These are phyloP conservation scores for Ectropis crepuscularia DNA, from an alignment of 2,888 invertebrate species.

Conservation along the genomic window DNA sequence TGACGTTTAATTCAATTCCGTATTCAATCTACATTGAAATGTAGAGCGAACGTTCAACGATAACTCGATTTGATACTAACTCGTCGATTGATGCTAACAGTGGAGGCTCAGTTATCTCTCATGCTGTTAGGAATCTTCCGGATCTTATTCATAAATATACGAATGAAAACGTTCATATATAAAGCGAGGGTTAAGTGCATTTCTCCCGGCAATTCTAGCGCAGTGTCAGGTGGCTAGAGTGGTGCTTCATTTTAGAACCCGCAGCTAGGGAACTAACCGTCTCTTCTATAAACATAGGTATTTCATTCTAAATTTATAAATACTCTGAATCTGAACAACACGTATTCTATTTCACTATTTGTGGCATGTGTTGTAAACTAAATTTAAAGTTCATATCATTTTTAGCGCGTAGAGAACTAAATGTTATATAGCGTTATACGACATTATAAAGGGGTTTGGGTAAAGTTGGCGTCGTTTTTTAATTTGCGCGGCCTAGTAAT, in stretches of 20 bases:
- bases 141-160: not conserved
- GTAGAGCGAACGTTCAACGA: slow-evolving; percentile 9
- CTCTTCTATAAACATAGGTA: slow-evolving; percentile 30
- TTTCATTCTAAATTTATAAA: slow-evolving; percentile 30
- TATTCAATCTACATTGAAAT: slow-evolving; percentile 15
- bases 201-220: slow-evolving; percentile 43
- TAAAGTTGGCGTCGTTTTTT: not conserved
- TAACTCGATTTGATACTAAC: slow-evolving; percentile 13
- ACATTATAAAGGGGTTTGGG: too few relatives aligned
- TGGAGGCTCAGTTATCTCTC: not conserved
- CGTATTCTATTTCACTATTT: slow-evolving; percentile 3
- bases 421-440: not conserved
- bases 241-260: slow-evolving; percentile 43
- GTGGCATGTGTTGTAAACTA: not conserved
- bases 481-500: too few relatives aligned
- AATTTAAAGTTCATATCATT: not conserved
- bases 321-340: slow-evolving; percentile 16
- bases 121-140: not conserved
- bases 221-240: slow-evolving; percentile 50
- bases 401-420: not conserved
- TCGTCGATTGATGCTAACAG: slow-evolving; percentile 3
- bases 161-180: slow-evolving; percentile 1
- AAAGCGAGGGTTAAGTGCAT: slow-evolving; percentile 34
- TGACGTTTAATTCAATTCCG: slow-evolving; percentile 20
- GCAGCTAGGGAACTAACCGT: slow-evolving; percentile 34